Evolutionary conservation across 1,140 invertebrate species (phyloP), one percentile per base, ranked within the genome.

Genomic region (Caenorhabditis remanei): DNA sequence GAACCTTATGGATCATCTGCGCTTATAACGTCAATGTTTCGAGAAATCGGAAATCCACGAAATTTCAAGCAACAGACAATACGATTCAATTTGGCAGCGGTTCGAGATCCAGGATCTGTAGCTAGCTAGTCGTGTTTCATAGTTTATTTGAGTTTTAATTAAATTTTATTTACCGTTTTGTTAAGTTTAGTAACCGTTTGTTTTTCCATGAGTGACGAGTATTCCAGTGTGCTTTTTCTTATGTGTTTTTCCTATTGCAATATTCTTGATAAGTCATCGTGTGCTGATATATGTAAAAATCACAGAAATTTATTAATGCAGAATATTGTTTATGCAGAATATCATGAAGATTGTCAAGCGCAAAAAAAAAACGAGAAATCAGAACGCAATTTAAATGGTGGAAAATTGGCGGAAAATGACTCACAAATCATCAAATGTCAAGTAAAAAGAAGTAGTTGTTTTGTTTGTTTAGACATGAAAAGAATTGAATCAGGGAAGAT

Each of bases 41-140:
- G 84, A 61, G 84, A 85, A 83, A 85, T 85, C 16, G 84, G 84
- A 21, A 85, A 88, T 61, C 19, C n/a, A 41, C 32, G 87, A 16
- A 88, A 85, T 43, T 88, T 88, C 71, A 88, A 79, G 84, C 87
- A 85, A 41, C 87, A 87, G 50, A 85, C 84, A 9, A 48, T 88
- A 41, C 61, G 87, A 55, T 67, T 88, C 83, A 88, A 88, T 46
- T 84, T 87, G 43, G 84, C 87, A 11, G 43, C 71, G 11, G n/a
- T 79, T 21, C 71, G 71, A 24, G 41, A 48, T 65, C 61, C 84
- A 43, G 58, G 83, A 48, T n/a, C 40, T 13, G 53, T 79, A 32
- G 32, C 32, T 32, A 32, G 32, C 46, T 79, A 50, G 21, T 43
- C 32, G 9, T 65, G 40, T 79, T 40, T 13, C 19, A 8, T 50